phyloP scores from a whole-genome alignment of 2,888 invertebrate species.

The Xanthia togata region DNA sequence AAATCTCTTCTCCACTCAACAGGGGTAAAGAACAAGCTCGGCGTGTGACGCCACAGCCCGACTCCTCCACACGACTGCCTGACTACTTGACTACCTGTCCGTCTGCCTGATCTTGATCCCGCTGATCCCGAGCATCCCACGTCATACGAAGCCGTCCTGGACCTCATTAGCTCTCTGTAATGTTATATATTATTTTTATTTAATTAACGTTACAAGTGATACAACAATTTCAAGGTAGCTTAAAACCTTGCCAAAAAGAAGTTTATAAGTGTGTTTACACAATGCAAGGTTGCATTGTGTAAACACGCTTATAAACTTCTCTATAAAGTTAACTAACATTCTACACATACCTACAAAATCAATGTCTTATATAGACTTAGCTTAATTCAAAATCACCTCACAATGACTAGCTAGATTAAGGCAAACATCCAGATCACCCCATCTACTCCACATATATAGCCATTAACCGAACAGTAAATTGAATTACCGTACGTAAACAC shows the following conservation, averaged over 20 bases:
- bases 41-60: no score
- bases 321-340: neutral
- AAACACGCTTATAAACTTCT: neutral
- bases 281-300: neutral
- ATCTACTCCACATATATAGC: conserved; percentile 34
- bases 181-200: no score
- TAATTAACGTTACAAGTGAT: no score
- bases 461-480: conserved; percentile 30
- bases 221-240: neutral
- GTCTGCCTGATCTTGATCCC: no score
- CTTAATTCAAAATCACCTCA: conserved; percentile 13
- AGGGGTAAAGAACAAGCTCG: no score
- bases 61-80: no score
- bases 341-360: conserved; percentile 8
- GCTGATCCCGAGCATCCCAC: no score
- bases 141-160: no score
- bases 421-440: conserved; percentile 37
- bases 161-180: no score
- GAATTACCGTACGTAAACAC: conserved; percentile 50
- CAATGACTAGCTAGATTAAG: conserved; percentile 31
- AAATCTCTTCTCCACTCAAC: no score
- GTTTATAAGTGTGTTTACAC: no score
- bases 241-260: neutral
- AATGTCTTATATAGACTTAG: conserved; percentile 10
- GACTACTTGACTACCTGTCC: no score